Evolutionary conservation across 2,888 invertebrate genomes (phyloP).

Genomic region (Cheilosia scutellata): DNA sequence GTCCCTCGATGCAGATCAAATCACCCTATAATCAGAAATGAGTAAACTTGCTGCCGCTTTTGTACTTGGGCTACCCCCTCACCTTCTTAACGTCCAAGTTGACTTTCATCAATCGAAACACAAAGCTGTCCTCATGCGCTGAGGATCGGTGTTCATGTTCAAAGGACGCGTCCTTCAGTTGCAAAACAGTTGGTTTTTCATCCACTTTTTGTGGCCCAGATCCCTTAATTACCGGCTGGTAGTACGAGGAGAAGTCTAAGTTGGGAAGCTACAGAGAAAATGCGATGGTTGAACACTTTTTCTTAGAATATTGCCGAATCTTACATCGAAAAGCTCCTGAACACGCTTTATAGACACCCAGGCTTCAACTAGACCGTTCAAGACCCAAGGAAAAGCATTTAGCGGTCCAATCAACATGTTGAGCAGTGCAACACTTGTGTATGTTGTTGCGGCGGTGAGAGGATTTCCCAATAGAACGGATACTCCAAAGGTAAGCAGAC

Average conservation of each 20-base stretch:
- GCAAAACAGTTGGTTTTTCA: conserved; percentile 86
- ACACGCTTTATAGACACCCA: conserved; percentile 97
- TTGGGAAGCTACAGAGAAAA: conserved; percentile 79
- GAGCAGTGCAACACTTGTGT: conserved; percentile 96
- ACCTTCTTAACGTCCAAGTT: conserved; percentile 82
- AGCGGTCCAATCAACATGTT: conserved; percentile 98
- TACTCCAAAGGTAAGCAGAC: conserved; percentile 92
- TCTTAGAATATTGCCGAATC: conserved; percentile 76
- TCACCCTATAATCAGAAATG: conserved; percentile 86
- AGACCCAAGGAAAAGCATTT: conserved; percentile 99
- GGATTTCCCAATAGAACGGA: conserved; percentile 91
- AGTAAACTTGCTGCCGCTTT: neutral
- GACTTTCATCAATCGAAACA: conserved; percentile 81
- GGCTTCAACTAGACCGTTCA: conserved; percentile 97
- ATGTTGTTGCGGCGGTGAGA: conserved; percentile 95
- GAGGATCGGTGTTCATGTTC: conserved; percentile 78
- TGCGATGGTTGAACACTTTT: neutral
- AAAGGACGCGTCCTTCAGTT: conserved; percentile 87
- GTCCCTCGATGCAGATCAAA: conserved; percentile 94
- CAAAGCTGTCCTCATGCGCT: conserved; percentile 61
- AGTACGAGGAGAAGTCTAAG: conserved; percentile 82
- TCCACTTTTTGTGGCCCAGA: conserved; percentile 81
- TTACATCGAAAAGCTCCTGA: conserved; percentile 91
- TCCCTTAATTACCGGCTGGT: conserved; percentile 81
- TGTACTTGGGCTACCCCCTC: neutral